Conservation (phyloP, 2,113 vertebrate genomes). For the Ascaphus truei region DNA sequence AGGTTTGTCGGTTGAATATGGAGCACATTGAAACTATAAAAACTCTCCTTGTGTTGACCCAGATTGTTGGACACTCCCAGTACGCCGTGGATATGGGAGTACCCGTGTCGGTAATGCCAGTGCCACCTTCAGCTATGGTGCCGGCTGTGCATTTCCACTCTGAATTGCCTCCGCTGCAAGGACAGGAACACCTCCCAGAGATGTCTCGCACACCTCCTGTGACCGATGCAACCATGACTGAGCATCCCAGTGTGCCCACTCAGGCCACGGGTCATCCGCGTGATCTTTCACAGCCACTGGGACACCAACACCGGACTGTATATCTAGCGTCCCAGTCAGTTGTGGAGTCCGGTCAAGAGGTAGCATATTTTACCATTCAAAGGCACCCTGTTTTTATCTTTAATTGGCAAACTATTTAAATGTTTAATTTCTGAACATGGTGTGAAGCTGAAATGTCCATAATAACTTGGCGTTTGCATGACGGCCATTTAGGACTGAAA, state of each 20-base stretch:
- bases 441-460: too few species aligned
- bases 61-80: slow-evolving; percentile 58
- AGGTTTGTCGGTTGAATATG: too few species aligned
- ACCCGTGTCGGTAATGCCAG: slow-evolving; percentile 52
- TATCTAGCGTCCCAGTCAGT: slow-evolving; percentile 43
- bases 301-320: slow-evolving; percentile 53
- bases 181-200: slow-evolving; percentile 59
- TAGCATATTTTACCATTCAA: slow-evolving; percentile 39
- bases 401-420: too few species aligned
- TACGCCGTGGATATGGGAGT: slow-evolving; percentile 55
- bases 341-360: slow-evolving; percentile 59
- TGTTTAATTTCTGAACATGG: too few species aligned
- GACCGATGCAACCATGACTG: slow-evolving; percentile 41
- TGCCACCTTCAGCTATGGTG: slow-evolving; percentile 53
- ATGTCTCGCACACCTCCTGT: slow-evolving; percentile 58
- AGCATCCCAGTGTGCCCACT: slow-evolving; percentile 49
- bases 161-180: slow-evolving; percentile 42
- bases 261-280: slow-evolving; percentile 48
- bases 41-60: slow-evolving; percentile 43
- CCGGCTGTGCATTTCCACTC: slow-evolving; percentile 58
- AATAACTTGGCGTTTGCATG: too few species aligned
- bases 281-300: slow-evolving; percentile 48
- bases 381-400: too few species aligned
- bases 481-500: too few species aligned
- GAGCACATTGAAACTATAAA: too few species aligned